A percentile compares a stretch with the other conserved stretches of the same genome.
These are phyloP conservation scores for Mirza zaza DNA, from an alignment of 2,113 vertebrate genomes.

Conservation along the genomic window DNA sequence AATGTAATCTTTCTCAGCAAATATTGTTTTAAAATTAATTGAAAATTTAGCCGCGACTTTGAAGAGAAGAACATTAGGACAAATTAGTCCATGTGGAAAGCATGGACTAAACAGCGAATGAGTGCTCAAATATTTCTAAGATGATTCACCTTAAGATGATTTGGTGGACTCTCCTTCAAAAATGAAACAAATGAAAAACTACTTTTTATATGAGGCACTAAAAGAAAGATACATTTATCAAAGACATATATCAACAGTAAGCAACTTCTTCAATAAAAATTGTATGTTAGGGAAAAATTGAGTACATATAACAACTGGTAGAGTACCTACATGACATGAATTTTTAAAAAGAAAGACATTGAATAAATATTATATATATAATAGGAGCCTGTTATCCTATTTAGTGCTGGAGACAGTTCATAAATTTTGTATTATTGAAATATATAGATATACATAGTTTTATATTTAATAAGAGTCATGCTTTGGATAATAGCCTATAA, in stretches of 20 bases:
- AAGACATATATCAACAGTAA: neutral
- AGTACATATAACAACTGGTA: neutral
- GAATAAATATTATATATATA: neutral
- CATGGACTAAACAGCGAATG: neutral
- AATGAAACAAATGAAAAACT: constrained; percentile 39
- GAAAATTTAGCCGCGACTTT: constrained; percentile 19
- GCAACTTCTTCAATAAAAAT: constrained; percentile 4
- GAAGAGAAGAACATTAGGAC: constrained; percentile 15
- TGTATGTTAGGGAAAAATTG: neutral
- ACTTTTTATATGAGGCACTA: neutral
- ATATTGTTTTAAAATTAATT: constrained; percentile 47
- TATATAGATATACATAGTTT: neutral
- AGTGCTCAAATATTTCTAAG: neutral
- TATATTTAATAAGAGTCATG: neutral
- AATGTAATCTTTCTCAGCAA: constrained; percentile 14
- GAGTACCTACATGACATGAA: neutral
- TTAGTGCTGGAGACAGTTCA: neutral
- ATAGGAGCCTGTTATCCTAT: neutral
- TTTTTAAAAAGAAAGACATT: constrained; percentile 8
- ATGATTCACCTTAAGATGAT: constrained; percentile 7
- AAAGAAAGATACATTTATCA: neutral
- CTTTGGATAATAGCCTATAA: neutral
- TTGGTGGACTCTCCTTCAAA: neutral
- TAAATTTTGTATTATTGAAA: neutral
- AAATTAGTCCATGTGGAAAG: constrained; percentile 38